phyloP scores from a whole-genome alignment of 1,140 invertebrate species.

The Zaprionus ornatus region DNA sequence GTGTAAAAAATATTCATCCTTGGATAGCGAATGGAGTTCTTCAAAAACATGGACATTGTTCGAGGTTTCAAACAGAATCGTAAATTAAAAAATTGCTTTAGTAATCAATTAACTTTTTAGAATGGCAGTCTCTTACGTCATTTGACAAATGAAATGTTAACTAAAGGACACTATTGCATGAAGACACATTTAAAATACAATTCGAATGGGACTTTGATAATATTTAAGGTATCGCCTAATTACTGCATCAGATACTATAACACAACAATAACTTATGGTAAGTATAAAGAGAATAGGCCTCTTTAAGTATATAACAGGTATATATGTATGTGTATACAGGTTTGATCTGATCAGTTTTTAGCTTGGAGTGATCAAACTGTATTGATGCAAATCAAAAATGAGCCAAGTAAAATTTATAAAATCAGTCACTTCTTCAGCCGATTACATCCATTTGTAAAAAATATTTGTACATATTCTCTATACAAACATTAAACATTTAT shows the following conservation, averaged over 20 bases:
- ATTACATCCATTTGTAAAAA: too few species aligned
- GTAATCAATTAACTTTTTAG: conserved; percentile 9
- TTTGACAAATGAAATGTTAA: background rate
- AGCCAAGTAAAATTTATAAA: too few species aligned
- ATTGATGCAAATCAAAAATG: too few species aligned
- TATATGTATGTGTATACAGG: too few species aligned
- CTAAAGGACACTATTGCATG: conserved; percentile 53
- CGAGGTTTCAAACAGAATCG: conserved; percentile 35
- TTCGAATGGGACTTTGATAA: background rate
- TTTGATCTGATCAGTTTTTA: too few species aligned
- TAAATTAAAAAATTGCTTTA: background rate
- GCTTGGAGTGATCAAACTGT: too few species aligned
- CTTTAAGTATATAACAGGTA: too few species aligned
- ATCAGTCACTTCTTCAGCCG: too few species aligned
- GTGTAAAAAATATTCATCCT: conserved; percentile 17
- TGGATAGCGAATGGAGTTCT: background rate
- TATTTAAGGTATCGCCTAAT: background rate
- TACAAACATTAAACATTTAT: too few species aligned
- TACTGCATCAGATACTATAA: background rate
- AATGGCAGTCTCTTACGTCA: conserved; percentile 42
- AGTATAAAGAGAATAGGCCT: background rate
- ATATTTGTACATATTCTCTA: too few species aligned
- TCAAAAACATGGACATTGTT: conserved; percentile 43
- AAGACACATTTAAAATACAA: conserved; percentile 17
- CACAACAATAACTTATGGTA: background rate